A percentile compares a stretch with the other conserved stretches of the same genome.
Conservation (phyloP, 92 coral and sea anemone genomes). For the Paramuricea clavata region DNA sequence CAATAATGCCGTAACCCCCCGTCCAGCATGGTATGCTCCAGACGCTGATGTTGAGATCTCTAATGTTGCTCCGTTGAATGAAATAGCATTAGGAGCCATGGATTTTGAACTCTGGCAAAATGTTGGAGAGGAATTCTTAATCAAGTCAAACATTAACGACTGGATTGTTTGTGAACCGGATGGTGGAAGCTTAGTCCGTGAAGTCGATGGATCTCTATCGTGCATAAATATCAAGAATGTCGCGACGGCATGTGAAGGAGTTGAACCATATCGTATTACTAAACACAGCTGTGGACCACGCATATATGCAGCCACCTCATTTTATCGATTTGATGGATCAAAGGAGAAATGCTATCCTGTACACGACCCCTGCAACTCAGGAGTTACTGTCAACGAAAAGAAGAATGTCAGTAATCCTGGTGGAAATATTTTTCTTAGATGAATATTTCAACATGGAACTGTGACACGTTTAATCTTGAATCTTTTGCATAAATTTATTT, state of each 20-base stretch:
- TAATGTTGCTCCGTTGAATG: conserved; percentile 66
- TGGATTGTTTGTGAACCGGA: conserved; percentile 73
- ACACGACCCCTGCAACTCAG: conserved; percentile 72
- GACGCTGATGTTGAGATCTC: conserved; percentile 50
- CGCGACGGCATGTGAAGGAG: conserved; percentile 33
- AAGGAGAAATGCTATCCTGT: conserved; percentile 51
- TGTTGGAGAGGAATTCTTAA: conserved; percentile 71
- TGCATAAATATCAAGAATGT: conserved; percentile 64
- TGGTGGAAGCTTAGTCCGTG: conserved; percentile 64
- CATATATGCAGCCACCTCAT: conserved; percentile 16
- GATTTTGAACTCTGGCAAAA: conserved; percentile 61
- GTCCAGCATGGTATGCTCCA: background rate
- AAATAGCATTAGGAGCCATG: conserved; percentile 68
- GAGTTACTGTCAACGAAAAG: conserved; percentile 21
- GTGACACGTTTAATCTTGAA: too few species aligned
- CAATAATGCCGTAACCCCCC: conserved; percentile 2
- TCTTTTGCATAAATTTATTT: too few species aligned
- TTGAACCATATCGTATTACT: conserved; percentile 20
- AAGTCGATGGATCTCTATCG: conserved; percentile 37
- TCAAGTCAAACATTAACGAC: conserved; percentile 81
- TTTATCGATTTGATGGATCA: conserved; percentile 71
- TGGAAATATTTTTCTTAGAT: conserved; percentile 77
- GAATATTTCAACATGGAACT: too few species aligned
- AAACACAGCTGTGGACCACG: conserved; percentile 35
- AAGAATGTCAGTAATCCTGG: conserved; percentile 76